Evolutionary conservation across 2,113 vertebrate species (phyloP), one percentile per base, ranked within the genome.

Genomic region (Poecilia latipinna): DNA sequence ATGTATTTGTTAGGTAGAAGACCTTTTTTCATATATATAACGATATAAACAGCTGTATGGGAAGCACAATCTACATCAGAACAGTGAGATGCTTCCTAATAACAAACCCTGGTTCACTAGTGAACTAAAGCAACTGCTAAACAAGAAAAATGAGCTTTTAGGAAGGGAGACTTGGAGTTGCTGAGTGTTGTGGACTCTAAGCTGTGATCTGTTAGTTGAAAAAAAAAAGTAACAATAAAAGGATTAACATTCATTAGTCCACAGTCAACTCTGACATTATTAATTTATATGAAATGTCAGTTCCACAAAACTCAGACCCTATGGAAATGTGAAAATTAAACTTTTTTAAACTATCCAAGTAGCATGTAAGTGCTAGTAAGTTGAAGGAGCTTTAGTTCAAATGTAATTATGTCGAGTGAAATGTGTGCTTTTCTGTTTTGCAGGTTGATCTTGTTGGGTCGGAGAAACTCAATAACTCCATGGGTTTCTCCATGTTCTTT

Each of bases 401-500:
- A 35, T 70, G 5, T 12, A 68, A 64, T 44, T 39, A 33, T 66
- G 28, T 62, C 1, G 33, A 12, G 7, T 57, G 8, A 42, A 70
- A 1, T 64, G 4, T 35, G 8, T 75, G 32, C 62, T 67, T 7
- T 82, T 80, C 33, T 70, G 66, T 33, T 72, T 66, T 48, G 54
- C 93, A 98, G 97, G 97, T 97, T 33, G 97, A 98, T 82, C 88
- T 98, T 0, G 94, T 96, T 65, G 96, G 96, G 0, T 88, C 94
- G 4, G 92, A 93, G 10, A 93, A 92, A 63, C 83, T 96, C 61
- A 96, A 97, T 90, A 96, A 93, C 76, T 96, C 96, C 33, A 91
- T 97, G 93, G 97, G 97, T 1, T 94, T 97, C 85, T 94, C 97
- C 31, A 86, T 94, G 91, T 98, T 98, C 90, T 97, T 98, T 71